Evolutionary conservation across 2,113 vertebrate species (phyloP).

Genomic region (Oceanites oceanicus): DNA sequence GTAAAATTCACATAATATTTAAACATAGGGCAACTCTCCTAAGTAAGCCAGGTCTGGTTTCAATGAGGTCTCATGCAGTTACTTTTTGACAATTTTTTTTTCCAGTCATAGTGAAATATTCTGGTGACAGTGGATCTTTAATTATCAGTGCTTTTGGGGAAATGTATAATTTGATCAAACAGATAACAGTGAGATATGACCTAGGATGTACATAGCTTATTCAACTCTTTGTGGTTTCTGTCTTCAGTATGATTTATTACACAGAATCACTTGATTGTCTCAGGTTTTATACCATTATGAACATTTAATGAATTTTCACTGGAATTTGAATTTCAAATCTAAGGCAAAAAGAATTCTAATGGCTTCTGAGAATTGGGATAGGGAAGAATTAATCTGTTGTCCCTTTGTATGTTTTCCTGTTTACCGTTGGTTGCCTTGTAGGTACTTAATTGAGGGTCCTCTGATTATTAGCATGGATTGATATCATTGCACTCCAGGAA

Average conservation of each 20-base stretch:
- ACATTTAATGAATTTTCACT: slow-evolving; percentile 7
- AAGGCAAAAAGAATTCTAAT: slow-evolving; percentile 57
- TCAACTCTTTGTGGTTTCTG: slow-evolving; percentile 34
- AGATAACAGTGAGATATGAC: background rate
- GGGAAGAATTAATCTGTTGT: slow-evolving; percentile 43
- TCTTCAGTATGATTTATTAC: slow-evolving; percentile 41
- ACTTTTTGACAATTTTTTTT: background rate
- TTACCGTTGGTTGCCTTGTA: slow-evolving; percentile 49
- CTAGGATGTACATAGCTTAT: background rate
- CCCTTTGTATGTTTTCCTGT: slow-evolving; percentile 28
- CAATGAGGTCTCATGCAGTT: background rate
- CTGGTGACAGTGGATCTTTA: background rate
- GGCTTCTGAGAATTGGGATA: slow-evolving; percentile 41
- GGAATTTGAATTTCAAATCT: slow-evolving; percentile 65
- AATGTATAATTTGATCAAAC: slow-evolving; percentile 6
- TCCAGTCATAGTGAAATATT: background rate
- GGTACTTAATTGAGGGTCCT: slow-evolving; percentile 64
- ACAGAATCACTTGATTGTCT: slow-evolving; percentile 38
- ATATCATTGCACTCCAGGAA: slow-evolving; percentile 22
- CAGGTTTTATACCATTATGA: slow-evolving; percentile 38
- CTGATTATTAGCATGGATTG: slow-evolving; percentile 57
- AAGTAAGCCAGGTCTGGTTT: background rate
- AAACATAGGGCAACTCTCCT: background rate
- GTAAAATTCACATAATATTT: background rate
- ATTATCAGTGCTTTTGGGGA: background rate